Evolutionary conservation across 2,888 invertebrate species (phyloP).

Genomic region (Asteroscopus sphinx): DNA sequence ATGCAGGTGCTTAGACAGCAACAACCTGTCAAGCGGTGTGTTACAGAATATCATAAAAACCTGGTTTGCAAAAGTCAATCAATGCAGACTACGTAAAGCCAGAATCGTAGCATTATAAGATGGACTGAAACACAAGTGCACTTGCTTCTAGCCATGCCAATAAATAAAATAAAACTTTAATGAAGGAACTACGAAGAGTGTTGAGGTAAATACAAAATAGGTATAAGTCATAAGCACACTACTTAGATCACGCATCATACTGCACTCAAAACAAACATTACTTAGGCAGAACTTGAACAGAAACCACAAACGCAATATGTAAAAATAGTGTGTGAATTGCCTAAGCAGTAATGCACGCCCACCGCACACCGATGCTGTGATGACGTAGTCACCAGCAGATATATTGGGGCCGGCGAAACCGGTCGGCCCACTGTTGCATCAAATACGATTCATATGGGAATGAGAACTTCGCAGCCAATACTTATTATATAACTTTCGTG

Average conservation of each 20-base stretch:
- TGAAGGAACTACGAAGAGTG: constrained; percentile 5
- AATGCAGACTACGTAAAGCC: not conserved
- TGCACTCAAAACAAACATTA: constrained; percentile 36
- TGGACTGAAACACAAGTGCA: not conserved
- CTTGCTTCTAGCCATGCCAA: not conserved
- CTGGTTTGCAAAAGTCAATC: not conserved
- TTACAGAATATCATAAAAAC: no score
- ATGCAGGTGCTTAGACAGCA: no score
- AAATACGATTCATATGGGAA: constrained; percentile 75
- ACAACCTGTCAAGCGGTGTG: no score
- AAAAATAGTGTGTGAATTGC: constrained; percentile 42
- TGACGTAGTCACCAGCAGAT: constrained; percentile 69
- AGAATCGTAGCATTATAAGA: no score
- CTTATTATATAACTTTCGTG: constrained; percentile 74
- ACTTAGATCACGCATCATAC: constrained; percentile 8
- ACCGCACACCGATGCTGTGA: constrained; percentile 62
- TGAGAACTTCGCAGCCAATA: constrained; percentile 60
- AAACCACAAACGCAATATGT: constrained; percentile 26
- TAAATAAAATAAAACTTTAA: constrained; percentile 3
- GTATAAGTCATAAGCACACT: constrained; percentile 29
- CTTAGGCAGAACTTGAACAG: constrained; percentile 32
- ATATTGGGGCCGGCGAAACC: constrained; percentile 80
- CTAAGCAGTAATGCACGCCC: constrained; percentile 63
- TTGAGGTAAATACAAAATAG: constrained; percentile 18
- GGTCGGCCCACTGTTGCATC: constrained; percentile 81